Conservation (phyloP, 1,140 invertebrate genomes). For the Metopolophium dirhodum region DNA sequence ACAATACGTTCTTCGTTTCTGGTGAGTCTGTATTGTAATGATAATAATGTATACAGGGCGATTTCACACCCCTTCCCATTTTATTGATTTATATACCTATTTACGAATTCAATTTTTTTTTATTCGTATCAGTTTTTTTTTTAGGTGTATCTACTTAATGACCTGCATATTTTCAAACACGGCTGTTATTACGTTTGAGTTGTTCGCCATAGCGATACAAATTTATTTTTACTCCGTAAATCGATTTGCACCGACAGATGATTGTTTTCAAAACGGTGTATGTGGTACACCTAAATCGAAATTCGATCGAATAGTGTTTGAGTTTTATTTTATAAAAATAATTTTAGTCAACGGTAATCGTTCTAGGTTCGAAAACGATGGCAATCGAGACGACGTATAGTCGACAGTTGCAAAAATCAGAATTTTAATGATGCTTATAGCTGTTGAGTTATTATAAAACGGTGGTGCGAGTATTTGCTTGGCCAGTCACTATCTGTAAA, state of each 20-base stretch:
- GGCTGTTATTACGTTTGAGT: not conserved
- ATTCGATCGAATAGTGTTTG: not conserved
- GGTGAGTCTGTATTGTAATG: too few species aligned
- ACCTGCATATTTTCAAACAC: not conserved
- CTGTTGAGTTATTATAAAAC: not conserved
- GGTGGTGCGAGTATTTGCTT: not conserved
- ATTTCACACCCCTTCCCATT: too few species aligned
- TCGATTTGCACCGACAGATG: not conserved
- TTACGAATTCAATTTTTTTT: too few species aligned
- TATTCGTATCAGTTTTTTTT: too few species aligned
- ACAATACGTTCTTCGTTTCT: not conserved
- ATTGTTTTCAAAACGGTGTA: not conserved
- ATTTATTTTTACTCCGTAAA: not conserved
- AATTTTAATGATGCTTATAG: not conserved
- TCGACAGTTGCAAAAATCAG: not conserved
- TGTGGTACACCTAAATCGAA: not conserved
- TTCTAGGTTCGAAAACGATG: not conserved
- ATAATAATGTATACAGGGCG: too few species aligned
- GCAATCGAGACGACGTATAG: not conserved
- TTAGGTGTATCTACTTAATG: not conserved
- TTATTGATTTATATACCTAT: too few species aligned
- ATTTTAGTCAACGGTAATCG: not conserved
- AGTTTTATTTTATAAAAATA: not conserved
- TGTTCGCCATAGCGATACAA: not conserved
- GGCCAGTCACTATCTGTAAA: not conserved